Percentiles rank a stretch among this genome's conserved stretches.
phyloP scores from a whole-genome alignment of 2,113 vertebrate genomes.

The Equus quagga region DNA sequence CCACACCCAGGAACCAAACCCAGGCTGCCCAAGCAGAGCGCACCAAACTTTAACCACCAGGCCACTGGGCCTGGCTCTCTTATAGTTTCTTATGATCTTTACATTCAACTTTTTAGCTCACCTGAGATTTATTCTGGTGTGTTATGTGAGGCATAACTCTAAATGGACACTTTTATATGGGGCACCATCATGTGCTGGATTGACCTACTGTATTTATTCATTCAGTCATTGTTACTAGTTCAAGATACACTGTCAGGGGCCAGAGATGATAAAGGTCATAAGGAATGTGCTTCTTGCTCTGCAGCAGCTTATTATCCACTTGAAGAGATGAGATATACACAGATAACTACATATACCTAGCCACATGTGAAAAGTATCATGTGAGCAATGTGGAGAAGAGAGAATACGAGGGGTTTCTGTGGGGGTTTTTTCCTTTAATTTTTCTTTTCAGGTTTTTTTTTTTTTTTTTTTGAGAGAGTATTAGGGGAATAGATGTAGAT shows the following conservation, averaged over 20 bases:
- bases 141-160: background rate
- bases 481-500: background rate
- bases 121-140: conserved; percentile 10
- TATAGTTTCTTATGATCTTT: background rate
- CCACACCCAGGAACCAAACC: too few species aligned
- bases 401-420: background rate
- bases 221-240: background rate
- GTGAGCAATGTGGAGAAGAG: background rate
- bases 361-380: background rate
- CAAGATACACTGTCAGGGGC: background rate
- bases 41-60: too few species aligned
- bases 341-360: background rate
- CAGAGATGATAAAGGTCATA: background rate
- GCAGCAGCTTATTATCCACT: background rate
- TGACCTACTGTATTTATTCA: background rate
- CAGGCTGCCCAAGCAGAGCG: too few species aligned
- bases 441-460: background rate
- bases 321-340: background rate
- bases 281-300: background rate
- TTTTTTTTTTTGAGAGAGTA: background rate
- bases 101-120: background rate
- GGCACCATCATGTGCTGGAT: background rate
- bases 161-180: background rate
- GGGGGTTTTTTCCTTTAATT: too few species aligned
- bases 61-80: background rate